Evolutionary conservation across 2,888 invertebrate genomes (phyloP).

Genomic region (Clitarchus hookeri): DNA sequence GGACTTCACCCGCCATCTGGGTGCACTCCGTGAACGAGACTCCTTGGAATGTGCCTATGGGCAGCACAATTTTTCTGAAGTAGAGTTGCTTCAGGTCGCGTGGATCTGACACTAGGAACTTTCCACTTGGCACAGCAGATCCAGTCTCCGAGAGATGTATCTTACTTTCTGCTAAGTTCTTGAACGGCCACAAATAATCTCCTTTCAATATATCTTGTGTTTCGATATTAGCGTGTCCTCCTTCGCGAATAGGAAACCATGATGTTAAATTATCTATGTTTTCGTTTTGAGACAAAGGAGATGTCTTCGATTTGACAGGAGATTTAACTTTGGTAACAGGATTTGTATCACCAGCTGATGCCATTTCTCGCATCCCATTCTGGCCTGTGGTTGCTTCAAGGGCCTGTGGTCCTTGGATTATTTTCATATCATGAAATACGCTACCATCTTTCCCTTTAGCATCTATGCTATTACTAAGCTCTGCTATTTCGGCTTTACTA

Average conservation of each 20-base stretch:
- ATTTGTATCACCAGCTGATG: background rate
- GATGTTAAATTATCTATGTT: background rate
- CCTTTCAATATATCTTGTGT: background rate
- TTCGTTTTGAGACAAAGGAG: background rate
- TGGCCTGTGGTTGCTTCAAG: background rate
- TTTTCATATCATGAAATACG: background rate
- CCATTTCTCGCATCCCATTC: background rate
- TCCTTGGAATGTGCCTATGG: slow-evolving; percentile 3
- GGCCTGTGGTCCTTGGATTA: background rate
- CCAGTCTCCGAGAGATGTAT: background rate
- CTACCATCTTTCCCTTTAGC: background rate
- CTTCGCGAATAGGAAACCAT: background rate
- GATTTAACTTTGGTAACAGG: no score
- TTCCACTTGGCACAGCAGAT: background rate
- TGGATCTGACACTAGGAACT: no score
- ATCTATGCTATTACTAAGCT: background rate
- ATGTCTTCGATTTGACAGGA: background rate
- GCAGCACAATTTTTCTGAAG: background rate
- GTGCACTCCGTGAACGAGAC: background rate
- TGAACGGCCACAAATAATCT: background rate
- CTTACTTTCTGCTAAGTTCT: background rate
- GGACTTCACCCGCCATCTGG: background rate
- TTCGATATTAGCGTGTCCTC: background rate
- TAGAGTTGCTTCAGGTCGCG: background rate
- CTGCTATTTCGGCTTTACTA: background rate